Percentiles rank a stretch among this genome's conserved stretches.
These are phyloP conservation scores for Tridacna gigas DNA, from an alignment of 2,888 invertebrate species.

Conservation along the genomic window DNA sequence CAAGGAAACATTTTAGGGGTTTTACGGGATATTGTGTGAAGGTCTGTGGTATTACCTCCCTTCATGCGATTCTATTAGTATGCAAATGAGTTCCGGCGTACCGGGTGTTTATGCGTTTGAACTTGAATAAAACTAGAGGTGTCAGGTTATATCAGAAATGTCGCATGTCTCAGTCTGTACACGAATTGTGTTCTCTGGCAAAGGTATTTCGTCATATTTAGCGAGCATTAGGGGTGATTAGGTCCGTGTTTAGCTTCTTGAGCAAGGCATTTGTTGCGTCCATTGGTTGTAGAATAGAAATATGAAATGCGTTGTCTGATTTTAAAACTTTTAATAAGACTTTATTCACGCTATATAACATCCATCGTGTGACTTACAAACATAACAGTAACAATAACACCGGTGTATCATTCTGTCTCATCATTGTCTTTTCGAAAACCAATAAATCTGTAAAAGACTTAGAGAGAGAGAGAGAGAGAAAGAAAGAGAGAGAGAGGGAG, in stretches of 20 bases:
- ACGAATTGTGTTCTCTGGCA: too few species aligned
- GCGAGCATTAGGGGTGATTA: background rate
- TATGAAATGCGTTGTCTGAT: background rate
- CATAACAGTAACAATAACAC: slow-evolving; percentile 18
- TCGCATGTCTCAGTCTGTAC: too few species aligned
- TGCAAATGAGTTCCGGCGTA: too few species aligned
- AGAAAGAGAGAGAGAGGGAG: too few species aligned
- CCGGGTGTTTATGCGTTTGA: too few species aligned
- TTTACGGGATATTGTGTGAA: too few species aligned
- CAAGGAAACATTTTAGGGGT: too few species aligned
- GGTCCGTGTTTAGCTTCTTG: background rate
- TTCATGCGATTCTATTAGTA: too few species aligned
- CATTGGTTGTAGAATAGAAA: background rate
- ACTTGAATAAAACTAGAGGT: too few species aligned
- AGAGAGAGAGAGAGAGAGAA: too few species aligned
- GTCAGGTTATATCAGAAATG: too few species aligned
- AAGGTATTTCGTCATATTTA: background rate
- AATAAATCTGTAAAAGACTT: background rate
- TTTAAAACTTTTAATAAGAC: slow-evolving; percentile 12
- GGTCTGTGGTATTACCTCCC: too few species aligned
- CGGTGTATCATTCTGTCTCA: background rate
- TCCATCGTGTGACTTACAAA: slow-evolving; percentile 5
- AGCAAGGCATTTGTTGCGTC: background rate
- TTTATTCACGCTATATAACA: slow-evolving; percentile 14
- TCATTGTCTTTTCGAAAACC: background rate